phyloP scores from a whole-genome alignment of 2,888 invertebrate genomes.

The Lamellibrachia columna region DNA sequence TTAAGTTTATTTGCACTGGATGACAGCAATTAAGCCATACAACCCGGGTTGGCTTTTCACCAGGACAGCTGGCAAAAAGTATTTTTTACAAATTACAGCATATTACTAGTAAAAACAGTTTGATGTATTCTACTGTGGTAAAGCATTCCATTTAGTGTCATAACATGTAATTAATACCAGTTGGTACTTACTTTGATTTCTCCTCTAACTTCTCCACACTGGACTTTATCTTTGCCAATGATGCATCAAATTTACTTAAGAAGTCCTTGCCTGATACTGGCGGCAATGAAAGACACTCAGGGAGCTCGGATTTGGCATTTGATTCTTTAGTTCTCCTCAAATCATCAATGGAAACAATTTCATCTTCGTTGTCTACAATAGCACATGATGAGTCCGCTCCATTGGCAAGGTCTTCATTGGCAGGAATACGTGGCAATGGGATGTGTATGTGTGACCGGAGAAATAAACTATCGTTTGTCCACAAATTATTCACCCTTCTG shows the following conservation, averaged over 20 bases:
- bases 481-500: slow-evolving; percentile 87
- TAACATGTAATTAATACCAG: background rate
- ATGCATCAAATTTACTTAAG: background rate
- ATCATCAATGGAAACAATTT: background rate
- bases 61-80: no score
- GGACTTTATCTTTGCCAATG: background rate
- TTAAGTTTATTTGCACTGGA: no score
- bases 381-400: background rate
- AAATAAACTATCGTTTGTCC: slow-evolving; percentile 93
- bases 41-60: no score
- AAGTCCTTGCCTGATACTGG: background rate
- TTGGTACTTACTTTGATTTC: background rate
- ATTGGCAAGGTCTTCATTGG: background rate
- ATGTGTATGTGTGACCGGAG: slow-evolving; percentile 87
- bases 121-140: background rate
- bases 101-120: background rate
- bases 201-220: slow-evolving; percentile 16
- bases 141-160: background rate
- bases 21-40: no score
- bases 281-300: background rate
- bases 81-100: background rate
- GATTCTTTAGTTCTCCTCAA: background rate
- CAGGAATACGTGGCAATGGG: slow-evolving; percentile 68
- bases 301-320: background rate
- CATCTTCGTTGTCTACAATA: background rate